These are phyloP conservation scores for Neodiprion pinetum DNA, from an alignment of 1,140 invertebrate species.

Conservation along the genomic window DNA sequence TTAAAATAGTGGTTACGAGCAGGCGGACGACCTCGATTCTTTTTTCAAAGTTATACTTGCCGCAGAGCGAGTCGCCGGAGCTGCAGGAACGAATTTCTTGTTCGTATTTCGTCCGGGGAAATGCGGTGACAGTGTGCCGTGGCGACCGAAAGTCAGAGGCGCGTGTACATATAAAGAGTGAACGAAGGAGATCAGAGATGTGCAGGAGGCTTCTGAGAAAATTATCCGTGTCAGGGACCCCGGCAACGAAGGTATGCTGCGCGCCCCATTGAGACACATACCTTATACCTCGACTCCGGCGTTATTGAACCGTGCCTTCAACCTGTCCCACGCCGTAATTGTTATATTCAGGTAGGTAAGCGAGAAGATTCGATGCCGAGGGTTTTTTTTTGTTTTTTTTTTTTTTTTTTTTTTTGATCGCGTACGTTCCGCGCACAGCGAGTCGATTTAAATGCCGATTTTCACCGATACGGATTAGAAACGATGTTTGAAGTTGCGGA, in stretches of 20 bases:
- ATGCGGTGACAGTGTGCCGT: too few species aligned
- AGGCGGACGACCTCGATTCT: conserved; percentile 49
- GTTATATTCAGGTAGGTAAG: too few species aligned
- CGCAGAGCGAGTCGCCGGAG: background rate
- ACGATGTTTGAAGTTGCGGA: too few species aligned
- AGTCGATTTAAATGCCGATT: too few species aligned
- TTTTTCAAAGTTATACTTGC: conserved; percentile 39
- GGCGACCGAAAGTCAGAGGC: background rate
- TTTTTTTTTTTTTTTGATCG: too few species aligned
- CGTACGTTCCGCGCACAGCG: too few species aligned
- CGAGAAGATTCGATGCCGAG: too few species aligned
- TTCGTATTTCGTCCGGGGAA: conserved; percentile 9
- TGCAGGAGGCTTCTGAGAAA: conserved; percentile 32
- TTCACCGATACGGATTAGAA: too few species aligned
- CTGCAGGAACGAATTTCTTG: background rate
- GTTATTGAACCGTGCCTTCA: too few species aligned
- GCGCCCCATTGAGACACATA: conserved; percentile 3
- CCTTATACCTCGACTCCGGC: background rate
- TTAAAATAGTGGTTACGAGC: conserved; percentile 9
- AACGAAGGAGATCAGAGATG: background rate
- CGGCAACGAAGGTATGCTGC: background rate
- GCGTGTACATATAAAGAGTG: background rate
- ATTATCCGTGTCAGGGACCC: conserved; percentile 37
- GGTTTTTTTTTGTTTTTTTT: too few species aligned
- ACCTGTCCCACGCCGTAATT: too few species aligned